Evolutionary conservation across 2,888 invertebrate genomes (phyloP), one percentile per base, ranked within the genome.

Genomic region (Rosalia funebris): DNA sequence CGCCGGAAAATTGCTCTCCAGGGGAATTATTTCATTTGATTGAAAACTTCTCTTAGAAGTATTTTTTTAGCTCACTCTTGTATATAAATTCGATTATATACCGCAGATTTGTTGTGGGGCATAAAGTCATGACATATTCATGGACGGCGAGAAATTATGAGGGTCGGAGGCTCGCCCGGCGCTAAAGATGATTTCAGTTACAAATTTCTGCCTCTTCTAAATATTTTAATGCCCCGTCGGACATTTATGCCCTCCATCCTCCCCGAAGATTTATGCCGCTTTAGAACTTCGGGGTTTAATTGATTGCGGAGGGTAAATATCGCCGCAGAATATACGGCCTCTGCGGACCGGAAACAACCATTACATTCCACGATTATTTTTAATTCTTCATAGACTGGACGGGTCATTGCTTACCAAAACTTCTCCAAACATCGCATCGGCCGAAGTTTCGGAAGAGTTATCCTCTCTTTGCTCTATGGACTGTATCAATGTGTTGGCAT

Each of bases 11-110:
- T 87, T 86, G 86, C 86, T 85, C 88, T 86, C 87, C 81, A 76
- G 88, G 87, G 88, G 87, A 88, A 88, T 88, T 87, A 87, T 87
- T 87, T 87, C 87, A 87, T 88, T 87, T 86, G 87, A 87, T 87
- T 87, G 86, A 84, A 84, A 84, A 83, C 80, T 81, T 80, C 79
- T 77, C 78, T 79, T 75, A 73, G 73, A 75, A 74, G 78, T 72
- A 76, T 78, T 80, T 79, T 77, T 80, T 80, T 79, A 76, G 75
- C 73, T 71, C 75, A 73, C 72, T 77, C 76, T 77, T 77, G 77
- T 78, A 80, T 78, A 79, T 79, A 81, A 81, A 82, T 78, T 80
- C 78, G 81, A 82, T 82, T 81, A 82, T 80, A 75, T 76, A 79
- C 81, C 81, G 81, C 81, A 81, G 81, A 81, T 82, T 82, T 81